These are phyloP conservation scores for Cephalotes varians DNA, from an alignment of 2,888 invertebrate genomes.

Conservation along the genomic window DNA sequence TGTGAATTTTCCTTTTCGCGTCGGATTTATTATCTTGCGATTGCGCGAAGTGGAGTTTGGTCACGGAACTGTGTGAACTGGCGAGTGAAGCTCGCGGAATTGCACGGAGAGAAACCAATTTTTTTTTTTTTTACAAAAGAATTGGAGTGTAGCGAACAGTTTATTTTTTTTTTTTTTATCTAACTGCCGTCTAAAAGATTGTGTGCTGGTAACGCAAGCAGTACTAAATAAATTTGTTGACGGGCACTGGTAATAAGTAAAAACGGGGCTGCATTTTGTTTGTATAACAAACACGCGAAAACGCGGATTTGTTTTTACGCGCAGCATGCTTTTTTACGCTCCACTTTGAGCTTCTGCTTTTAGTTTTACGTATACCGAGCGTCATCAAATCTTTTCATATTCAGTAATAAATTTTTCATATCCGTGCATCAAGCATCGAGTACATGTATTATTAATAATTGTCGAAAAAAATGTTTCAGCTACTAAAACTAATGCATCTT, in stretches of 20 bases:
- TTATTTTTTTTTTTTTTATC: not conserved
- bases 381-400: not conserved
- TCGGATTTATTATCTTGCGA: slow-evolving; percentile 11
- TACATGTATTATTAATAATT: not conserved
- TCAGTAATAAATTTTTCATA: slow-evolving; percentile 8
- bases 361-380: not conserved
- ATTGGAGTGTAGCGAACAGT: not conserved
- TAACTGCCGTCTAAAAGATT: not conserved
- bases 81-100: not conserved
- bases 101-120: slow-evolving; percentile 3
- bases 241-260: not conserved
- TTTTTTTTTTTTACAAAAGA: not conserved
- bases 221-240: not conserved
- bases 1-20: not conserved
- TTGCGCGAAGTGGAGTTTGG: not conserved
- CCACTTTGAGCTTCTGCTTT: not conserved
- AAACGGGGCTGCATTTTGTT: not conserved
- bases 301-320: not conserved
- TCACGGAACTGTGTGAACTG: not conserved
- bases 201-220: not conserved
- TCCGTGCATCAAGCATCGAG: not conserved
- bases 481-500: not conserved
- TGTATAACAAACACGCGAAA: not conserved
- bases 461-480: not conserved
- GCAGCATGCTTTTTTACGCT: not conserved